Base-by-base conservation (phyloP, 2,888 invertebrate genomes). In the Amphipoea oculea region DNA sequence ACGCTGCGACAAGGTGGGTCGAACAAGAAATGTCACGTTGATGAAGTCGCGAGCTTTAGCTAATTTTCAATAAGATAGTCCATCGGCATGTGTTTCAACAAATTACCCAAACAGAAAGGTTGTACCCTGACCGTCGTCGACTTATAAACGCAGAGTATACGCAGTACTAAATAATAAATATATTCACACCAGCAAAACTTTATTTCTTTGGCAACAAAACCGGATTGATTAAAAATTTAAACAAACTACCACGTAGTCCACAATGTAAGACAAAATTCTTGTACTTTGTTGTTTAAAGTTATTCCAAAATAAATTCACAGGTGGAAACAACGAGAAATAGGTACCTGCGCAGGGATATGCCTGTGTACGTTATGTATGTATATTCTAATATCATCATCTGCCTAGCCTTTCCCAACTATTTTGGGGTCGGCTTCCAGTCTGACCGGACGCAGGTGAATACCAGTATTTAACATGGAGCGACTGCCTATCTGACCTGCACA, bases 121-220 rank as follows among this genome's bases (percentile, higher is more conserved):
- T 29, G 11, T 9, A 57, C 48, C n/a, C 36, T 54, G 6, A 67
- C 68, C 23, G 42, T n/a, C n/a, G n/a, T 51, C 36, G 48, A 70
- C 73, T 40, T 70, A 70, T 82, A 60, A 72, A 80, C 63, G 20
- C 45, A 70, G 73, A 66, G 60, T 73, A 70, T 79, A 73, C 82
- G 82, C 82, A 84, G 81, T 66, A 54, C 69, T 82, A 69, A 82
- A 84, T 82, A 84, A 80, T 82, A 79, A 73, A 82, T 40, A 14
- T 70, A 70, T 79, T 73, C 69, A 70, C 69, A 69, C 63, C 48
- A 4, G 68, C 48, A 54, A 68, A 82, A 82, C 80, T 82, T 80
- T 79, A 45, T 54, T 70, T 62, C 80, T 80, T 73, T 80, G 80
- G 85, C 69, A 80, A 84, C 69, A 70, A 84, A 82, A 70, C 82